Percentiles rank a stretch among this genome's conserved stretches.
These are phyloP conservation scores for Synergus japonicus DNA, from an alignment of 2,888 invertebrate genomes.

Conservation along the genomic window DNA sequence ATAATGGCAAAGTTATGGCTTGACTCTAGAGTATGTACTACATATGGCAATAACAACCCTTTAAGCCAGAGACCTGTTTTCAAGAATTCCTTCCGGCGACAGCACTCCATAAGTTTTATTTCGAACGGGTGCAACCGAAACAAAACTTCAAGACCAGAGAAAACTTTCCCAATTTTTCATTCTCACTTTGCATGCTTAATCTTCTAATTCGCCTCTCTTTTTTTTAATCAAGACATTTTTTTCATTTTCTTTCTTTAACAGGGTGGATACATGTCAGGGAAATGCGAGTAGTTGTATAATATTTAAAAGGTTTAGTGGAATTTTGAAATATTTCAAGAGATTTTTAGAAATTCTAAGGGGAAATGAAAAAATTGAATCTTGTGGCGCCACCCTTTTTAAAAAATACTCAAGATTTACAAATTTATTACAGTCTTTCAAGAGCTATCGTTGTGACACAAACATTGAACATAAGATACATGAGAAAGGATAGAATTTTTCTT, in stretches of 20 bases:
- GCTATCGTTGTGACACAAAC: no score
- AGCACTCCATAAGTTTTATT: slow-evolving; percentile 27
- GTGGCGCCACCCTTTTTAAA: no score
- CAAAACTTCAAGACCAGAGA: not conserved
- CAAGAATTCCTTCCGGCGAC: slow-evolving; percentile 24
- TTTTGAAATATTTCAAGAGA: no score
- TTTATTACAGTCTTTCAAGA: no score
- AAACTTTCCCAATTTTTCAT: slow-evolving; percentile 32
- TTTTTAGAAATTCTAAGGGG: no score
- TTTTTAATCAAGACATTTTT: not conserved
- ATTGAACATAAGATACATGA: no score
- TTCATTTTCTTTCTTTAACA: not conserved
- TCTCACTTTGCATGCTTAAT: not conserved
- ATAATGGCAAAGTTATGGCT: slow-evolving; percentile 74
- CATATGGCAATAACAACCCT: slow-evolving; percentile 69
- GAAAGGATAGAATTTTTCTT: not conserved
- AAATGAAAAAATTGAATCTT: no score
- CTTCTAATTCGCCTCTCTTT: not conserved
- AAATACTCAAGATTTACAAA: no score
- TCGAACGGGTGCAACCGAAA: slow-evolving; percentile 20
- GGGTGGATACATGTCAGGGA: no score
- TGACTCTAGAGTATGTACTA: slow-evolving; percentile 54
- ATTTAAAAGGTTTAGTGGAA: no score
- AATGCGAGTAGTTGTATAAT: no score
- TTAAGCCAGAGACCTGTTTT: slow-evolving; percentile 54